Evolutionary conservation across 2,888 invertebrate species (phyloP).

Genomic region (Sinohyriopsis cumingii): DNA sequence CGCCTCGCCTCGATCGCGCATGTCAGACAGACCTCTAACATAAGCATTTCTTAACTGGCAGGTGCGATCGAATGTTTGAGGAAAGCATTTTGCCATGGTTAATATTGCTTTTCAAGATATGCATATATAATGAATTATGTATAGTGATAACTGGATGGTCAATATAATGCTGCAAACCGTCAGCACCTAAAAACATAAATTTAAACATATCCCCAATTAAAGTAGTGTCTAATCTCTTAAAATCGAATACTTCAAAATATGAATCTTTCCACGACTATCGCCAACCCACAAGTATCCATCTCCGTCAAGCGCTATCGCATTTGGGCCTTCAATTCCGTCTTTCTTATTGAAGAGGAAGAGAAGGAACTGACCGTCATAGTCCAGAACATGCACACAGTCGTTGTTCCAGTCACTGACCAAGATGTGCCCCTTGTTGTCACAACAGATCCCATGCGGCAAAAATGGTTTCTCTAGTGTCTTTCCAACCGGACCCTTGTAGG

Average conservation of each 20-base stretch:
- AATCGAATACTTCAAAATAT: slow-evolving; percentile 29
- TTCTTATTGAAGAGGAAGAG: slow-evolving; percentile 26
- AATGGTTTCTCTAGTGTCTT: slow-evolving; percentile 33
- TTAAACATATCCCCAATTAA: no score
- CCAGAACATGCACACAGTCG: slow-evolving; percentile 39
- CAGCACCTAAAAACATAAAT: no score
- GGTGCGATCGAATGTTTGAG: no score
- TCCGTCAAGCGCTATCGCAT: slow-evolving; percentile 35
- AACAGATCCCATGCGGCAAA: slow-evolving; percentile 40
- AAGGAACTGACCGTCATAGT: slow-evolving; percentile 33
- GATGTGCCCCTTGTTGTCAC: slow-evolving; percentile 39
- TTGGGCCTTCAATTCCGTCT: slow-evolving; percentile 38
- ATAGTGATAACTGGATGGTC: no score
- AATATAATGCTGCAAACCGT: no score
- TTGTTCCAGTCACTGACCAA: slow-evolving; percentile 47
- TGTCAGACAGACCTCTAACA: no score
- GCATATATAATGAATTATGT: no score
- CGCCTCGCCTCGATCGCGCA: no score
- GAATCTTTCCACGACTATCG: slow-evolving; percentile 36
- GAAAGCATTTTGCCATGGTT: no score
- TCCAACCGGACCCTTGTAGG: slow-evolving; percentile 30
- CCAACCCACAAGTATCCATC: slow-evolving; percentile 42
- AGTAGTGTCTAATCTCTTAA: slow-evolving; percentile 12
- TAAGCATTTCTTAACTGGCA: no score
- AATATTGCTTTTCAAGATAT: no score